A percentile compares a stretch with the other conserved stretches of the same genome.
phyloP scores from a whole-genome alignment of 2,888 invertebrate species.

The Tetragonula carbonaria region DNA sequence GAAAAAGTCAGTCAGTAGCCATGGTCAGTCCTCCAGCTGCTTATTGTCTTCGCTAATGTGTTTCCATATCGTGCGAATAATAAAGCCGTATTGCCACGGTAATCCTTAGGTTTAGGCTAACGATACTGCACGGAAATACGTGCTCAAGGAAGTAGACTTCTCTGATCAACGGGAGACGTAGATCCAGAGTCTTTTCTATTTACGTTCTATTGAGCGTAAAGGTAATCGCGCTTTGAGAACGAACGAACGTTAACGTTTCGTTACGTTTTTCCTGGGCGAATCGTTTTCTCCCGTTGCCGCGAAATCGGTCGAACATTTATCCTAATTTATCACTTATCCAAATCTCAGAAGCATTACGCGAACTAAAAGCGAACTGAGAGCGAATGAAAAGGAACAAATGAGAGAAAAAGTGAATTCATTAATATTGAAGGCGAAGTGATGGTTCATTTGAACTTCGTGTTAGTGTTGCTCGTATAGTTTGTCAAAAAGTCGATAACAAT shows the following conservation, averaged over 20 bases:
- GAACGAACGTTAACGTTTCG: neutral
- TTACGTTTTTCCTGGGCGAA: conserved; percentile 1
- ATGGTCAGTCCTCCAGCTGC: conserved; percentile 9
- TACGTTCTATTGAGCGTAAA: conserved; percentile 22
- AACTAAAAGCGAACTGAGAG: neutral
- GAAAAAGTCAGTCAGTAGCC: neutral
- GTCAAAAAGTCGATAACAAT: too few species aligned
- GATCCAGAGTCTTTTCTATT: neutral
- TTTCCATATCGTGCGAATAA: conserved; percentile 58
- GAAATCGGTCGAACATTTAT: conserved; percentile 29
- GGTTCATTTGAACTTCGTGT: too few species aligned
- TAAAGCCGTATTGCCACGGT: conserved; percentile 46
- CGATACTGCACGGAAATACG: conserved; percentile 36
- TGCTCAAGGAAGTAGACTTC: conserved; percentile 15
- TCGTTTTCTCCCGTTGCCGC: neutral
- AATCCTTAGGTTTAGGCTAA: conserved; percentile 41
- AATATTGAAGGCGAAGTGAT: too few species aligned
- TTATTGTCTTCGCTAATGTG: conserved; percentile 59
- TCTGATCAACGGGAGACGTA: conserved; percentile 11
- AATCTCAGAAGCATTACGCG: conserved; percentile 8
- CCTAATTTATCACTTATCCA: conserved; percentile 56
- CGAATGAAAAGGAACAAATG: neutral
- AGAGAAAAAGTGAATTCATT: conserved; percentile 6
- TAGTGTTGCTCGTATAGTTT: too few species aligned
- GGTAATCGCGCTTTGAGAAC: neutral